Base-by-base conservation (phyloP, 1,140 invertebrate species). In the Pogonomyrmex barbatus region DNA sequence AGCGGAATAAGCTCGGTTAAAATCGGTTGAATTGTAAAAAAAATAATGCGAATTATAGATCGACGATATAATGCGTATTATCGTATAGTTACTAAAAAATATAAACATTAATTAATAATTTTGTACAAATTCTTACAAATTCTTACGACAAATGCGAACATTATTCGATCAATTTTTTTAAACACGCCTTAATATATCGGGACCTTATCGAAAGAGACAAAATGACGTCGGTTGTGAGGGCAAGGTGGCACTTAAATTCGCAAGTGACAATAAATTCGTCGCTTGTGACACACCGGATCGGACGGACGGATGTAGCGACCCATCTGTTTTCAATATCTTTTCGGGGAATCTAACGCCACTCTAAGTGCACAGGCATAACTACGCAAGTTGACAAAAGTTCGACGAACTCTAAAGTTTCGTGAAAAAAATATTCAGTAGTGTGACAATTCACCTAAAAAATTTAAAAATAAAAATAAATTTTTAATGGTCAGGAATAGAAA, bases 301-400 rank as follows among this genome's bases (percentile, higher is more conserved):
- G 62, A 71, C 50, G 60, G 24, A 88, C 76, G 60, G 24, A 88
- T 73, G 60, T 65, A 78, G 45, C 62, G 88, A 56, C 91, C 87
- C 89, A 90, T 90, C 91, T 92, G 91, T 92, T 91, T 92, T 93
- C 93, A 93, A 93, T 93, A 92, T 93, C 89, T 83, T 81, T 33
- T 76, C 50, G 87, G 63, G 85, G 89, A 91, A 90, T 89, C 89
- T 85, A 91, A 88, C 87, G 71, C 56, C 85, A 62, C 77, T 24
- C 24, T 90, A 91, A 91, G 89, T 91, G 89, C 71, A 58, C 50
- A 71, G 60, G 71, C 87, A 77, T 87, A 83, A 63, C 79, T 71
- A 47, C 30, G 45, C 33, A 36, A 50, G 68, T 60, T 42, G 24
- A 52, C 33, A 52, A 45, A 9, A 76, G 85, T 91, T 91, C 71